Conservation (phyloP, 2,888 invertebrate genomes). For the Acrobasis consociella region DNA sequence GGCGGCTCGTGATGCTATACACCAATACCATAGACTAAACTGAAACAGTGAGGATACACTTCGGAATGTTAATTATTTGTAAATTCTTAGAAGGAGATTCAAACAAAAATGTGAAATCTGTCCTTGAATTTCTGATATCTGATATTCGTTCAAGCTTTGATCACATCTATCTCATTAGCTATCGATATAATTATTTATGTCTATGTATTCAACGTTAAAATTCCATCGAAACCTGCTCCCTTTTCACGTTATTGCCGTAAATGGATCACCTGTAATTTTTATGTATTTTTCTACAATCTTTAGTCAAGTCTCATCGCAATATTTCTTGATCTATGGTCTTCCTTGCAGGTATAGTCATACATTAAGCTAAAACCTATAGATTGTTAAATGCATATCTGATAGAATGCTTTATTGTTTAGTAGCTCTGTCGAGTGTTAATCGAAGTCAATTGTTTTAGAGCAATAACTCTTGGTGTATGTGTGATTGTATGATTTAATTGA, state of each 20-base stretch:
- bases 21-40: constrained; percentile 49
- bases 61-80: constrained; percentile 9
- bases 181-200: not conserved
- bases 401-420: constrained; percentile 68
- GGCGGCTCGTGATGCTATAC: constrained; percentile 63
- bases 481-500: constrained; percentile 67
- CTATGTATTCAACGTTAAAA: not conserved
- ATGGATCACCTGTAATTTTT: not conserved
- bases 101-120: constrained; percentile 2
- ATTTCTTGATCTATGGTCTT: constrained; percentile 25
- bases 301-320: not conserved
- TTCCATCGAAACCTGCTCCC: not conserved
- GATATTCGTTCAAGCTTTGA: not conserved
- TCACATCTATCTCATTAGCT: not conserved
- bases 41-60: constrained; percentile 20
- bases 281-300: not conserved
- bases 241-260: not conserved
- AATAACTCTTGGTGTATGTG: constrained; percentile 60
- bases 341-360: constrained; percentile 33
- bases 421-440: constrained; percentile 73
- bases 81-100: not conserved
- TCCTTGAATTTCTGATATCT: not conserved
- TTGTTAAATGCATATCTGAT: constrained; percentile 39
- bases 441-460: constrained; percentile 76
- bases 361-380: constrained; percentile 42